Percentiles rank a stretch among this genome's conserved stretches.
phyloP scores from a whole-genome alignment of 2,113 vertebrate species.

The Sphyrna mokarran region DNA sequence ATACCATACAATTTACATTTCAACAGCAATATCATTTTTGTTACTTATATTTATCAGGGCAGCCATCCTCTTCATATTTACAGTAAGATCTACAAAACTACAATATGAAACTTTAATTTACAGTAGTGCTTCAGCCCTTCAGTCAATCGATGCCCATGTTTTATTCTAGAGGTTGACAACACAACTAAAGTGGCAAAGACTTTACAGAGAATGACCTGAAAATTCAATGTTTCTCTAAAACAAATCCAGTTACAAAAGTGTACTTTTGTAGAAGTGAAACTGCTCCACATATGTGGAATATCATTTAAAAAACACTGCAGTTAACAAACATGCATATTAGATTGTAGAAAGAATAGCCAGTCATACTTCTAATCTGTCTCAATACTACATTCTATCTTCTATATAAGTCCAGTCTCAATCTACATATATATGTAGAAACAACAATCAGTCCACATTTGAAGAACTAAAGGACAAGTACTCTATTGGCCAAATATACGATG shows the following conservation, averaged over 20 bases:
- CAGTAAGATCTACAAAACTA: neutral
- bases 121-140: neutral
- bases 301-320: neutral
- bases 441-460: neutral
- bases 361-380: neutral
- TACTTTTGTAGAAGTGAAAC: neutral
- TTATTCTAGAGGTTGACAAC: neutral
- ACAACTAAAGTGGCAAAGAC: neutral
- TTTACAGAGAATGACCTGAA: neutral
- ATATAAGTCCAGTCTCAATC: neutral
- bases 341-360: neutral
- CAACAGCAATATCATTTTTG: neutral
- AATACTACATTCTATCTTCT: neutral
- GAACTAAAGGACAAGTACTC: neutral
- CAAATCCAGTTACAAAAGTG: too few species aligned
- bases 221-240: neutral
- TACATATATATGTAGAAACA: neutral
- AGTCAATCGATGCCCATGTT: neutral
- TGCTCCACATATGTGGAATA: neutral
- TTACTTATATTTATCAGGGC: neutral
- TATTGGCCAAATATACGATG: neutral
- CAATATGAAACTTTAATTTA: neutral
- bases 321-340: neutral
- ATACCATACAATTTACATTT: neutral
- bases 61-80: neutral